Conservation (phyloP, 1,140 invertebrate species). For the Trachelipus rathkii region DNA sequence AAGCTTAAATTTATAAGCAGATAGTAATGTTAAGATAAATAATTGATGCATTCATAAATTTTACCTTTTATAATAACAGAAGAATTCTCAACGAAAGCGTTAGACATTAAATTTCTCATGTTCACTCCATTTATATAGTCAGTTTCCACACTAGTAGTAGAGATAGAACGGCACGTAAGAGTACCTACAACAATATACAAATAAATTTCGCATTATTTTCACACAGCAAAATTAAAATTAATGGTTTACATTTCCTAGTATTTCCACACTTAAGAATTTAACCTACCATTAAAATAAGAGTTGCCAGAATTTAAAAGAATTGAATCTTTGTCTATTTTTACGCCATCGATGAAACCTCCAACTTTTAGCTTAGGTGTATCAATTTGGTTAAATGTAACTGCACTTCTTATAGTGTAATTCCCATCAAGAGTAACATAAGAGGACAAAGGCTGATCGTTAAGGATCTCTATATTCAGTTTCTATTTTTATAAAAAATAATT, state of each 20-base stretch:
- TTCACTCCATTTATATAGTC: background rate
- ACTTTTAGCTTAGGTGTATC: background rate
- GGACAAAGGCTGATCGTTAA: background rate
- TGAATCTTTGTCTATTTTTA: background rate
- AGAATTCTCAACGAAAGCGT: background rate
- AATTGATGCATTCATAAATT: background rate
- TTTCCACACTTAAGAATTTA: too few relatives aligned
- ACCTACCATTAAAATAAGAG: too few relatives aligned
- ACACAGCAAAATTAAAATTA: background rate
- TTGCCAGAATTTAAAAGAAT: too few relatives aligned
- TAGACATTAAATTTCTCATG: background rate
- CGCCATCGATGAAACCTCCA: background rate
- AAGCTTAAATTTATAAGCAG: too few relatives aligned
- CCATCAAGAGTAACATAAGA: background rate
- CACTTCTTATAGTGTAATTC: background rate
- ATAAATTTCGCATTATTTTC: background rate
- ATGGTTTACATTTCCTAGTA: background rate
- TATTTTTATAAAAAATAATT: background rate
- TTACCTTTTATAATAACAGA: background rate
- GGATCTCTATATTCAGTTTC: background rate
- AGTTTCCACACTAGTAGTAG: background rate
- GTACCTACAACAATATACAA: background rate
- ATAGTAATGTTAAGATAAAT: too few relatives aligned
- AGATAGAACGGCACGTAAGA: background rate
- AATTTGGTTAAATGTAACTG: background rate